phyloP scores from a whole-genome alignment of 2,797 vertebrate genomes.

The Melanotaenia maccullochi region DNA sequence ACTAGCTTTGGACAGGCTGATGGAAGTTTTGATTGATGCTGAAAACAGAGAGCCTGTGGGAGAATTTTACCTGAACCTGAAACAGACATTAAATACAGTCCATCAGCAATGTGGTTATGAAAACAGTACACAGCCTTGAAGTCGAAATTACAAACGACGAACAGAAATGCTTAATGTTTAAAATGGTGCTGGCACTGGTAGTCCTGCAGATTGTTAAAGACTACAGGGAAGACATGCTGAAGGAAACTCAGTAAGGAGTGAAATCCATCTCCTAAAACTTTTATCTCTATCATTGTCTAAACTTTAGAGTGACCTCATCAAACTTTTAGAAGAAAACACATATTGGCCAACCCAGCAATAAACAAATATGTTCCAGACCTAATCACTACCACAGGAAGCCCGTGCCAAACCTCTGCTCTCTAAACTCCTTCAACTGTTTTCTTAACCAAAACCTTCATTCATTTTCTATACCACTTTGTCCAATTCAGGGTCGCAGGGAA shows the following conservation, averaged over 20 bases:
- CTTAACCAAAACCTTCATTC: constrained; percentile 27
- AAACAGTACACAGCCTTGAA: constrained; percentile 33
- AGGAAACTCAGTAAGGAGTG: not conserved
- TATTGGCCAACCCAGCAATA: constrained; percentile 18
- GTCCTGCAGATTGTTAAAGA: not conserved
- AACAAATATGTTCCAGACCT: constrained; percentile 40
- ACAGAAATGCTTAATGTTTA: constrained; percentile 3
- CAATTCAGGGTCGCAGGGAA: too few species aligned
- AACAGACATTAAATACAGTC: constrained; percentile 72
- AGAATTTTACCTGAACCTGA: constrained; percentile 71
- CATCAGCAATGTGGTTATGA: constrained; percentile 48
- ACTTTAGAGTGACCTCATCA: constrained; percentile 3
- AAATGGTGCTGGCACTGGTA: not conserved
- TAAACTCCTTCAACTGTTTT: constrained; percentile 29
- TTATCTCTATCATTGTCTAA: not conserved
- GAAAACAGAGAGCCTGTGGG: constrained; percentile 75
- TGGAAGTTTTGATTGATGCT: constrained; percentile 72
- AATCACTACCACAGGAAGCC: constrained; percentile 30
- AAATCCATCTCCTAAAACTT: not conserved
- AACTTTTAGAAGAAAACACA: constrained; percentile 25
- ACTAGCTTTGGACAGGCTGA: constrained; percentile 64
- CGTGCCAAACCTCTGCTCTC: constrained; percentile 35
- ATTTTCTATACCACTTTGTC: too few species aligned
- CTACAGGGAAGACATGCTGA: not conserved
- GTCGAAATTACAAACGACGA: constrained; percentile 19